Conservation (phyloP, 2,113 vertebrate genomes). For the Panurus biarmicus region DNA sequence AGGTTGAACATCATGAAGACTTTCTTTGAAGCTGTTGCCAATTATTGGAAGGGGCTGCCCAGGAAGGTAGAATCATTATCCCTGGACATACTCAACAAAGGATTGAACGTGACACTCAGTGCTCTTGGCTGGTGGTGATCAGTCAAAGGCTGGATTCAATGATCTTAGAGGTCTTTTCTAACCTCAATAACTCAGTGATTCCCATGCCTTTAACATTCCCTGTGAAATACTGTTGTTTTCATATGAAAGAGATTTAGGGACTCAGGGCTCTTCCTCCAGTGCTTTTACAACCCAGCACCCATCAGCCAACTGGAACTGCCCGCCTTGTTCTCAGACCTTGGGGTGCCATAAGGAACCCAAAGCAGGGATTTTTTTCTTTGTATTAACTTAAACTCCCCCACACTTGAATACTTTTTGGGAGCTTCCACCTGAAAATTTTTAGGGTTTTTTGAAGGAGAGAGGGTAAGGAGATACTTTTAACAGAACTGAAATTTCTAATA, state of each 20-base stretch:
- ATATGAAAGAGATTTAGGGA: not conserved
- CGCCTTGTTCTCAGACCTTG: not conserved
- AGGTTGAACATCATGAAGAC: not conserved
- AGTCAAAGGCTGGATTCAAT: not conserved
- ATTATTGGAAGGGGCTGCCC: not conserved
- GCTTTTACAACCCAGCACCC: not conserved
- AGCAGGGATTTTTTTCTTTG: not conserved
- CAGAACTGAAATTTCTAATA: not conserved
- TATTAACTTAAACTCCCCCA: not conserved
- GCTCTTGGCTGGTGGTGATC: no score
- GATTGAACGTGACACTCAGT: rapidly evolving
- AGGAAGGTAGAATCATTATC: not conserved
- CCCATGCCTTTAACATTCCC: not conserved
- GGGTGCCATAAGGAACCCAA: not conserved
- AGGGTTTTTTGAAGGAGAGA: not conserved
- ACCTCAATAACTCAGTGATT: not conserved
- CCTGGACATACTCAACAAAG: not conserved
- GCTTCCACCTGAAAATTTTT: not conserved
- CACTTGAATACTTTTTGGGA: rapidly evolving
- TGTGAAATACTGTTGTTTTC: not conserved
- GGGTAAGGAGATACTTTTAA: not conserved
- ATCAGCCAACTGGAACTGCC: not conserved
- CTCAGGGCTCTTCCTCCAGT: not conserved
- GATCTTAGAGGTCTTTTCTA: not conserved
- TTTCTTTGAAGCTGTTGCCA: not conserved